phyloP scores from a whole-genome alignment of 2,797 vertebrate species.

The Silurus lanzhouensis region DNA sequence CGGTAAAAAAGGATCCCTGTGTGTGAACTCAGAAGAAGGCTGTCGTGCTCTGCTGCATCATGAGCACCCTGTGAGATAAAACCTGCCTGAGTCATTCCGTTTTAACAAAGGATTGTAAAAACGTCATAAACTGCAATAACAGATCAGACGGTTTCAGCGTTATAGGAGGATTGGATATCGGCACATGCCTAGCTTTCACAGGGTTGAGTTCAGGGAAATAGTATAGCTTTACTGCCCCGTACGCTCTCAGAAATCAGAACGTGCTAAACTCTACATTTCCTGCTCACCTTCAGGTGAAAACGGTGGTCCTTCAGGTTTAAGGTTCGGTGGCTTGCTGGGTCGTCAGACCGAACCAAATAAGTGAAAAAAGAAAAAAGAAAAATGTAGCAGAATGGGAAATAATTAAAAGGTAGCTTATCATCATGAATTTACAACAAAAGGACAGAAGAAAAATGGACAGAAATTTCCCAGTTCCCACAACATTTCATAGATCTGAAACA shows the following conservation, averaged over 20 bases:
- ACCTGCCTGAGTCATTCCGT: background rate
- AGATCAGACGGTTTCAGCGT: background rate
- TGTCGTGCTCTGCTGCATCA: background rate
- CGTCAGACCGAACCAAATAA: background rate
- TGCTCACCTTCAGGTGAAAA: background rate
- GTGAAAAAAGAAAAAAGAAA: background rate
- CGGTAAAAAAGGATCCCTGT: background rate
- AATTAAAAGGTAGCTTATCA: background rate
- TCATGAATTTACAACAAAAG: no score
- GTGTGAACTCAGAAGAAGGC: constrained; percentile 22
- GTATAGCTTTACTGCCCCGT: constrained; percentile 56
- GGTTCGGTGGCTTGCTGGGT: no score
- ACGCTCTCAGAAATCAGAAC: constrained; percentile 23
- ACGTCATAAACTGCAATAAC: constrained; percentile 22
- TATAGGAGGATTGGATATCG: background rate
- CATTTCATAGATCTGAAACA: no score
- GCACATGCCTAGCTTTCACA: constrained; percentile 44
- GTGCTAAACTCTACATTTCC: background rate
- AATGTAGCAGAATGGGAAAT: background rate
- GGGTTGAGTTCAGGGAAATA: constrained; percentile 59
- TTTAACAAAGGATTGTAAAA: background rate
- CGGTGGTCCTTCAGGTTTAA: background rate
- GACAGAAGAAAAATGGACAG: no score
- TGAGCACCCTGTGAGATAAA: background rate
- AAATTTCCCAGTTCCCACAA: no score